Evolutionary conservation across 2,797 vertebrate genomes (phyloP), one percentile per base, ranked within the genome.

Genomic region (Bufotes viridis): DNA sequence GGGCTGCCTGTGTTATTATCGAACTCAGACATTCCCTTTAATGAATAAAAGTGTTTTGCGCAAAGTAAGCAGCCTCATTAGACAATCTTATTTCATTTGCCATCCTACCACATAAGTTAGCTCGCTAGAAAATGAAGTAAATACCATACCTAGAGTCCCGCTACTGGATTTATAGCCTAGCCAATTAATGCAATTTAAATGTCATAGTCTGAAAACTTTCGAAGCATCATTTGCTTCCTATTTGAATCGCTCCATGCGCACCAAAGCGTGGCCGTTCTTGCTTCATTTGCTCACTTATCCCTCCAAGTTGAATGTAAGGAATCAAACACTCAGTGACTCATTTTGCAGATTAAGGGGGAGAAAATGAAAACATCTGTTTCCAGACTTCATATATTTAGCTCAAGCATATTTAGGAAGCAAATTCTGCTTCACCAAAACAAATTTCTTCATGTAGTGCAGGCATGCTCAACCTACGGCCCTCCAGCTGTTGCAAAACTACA

Each of bases 281-380:
- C 87, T 84, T 88, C 81, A 88, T 88, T 88, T 88, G 51, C 87
- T 88, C 51, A 49, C 81, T 88, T 83, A 78, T 83, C 58, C 61
- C 74, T 88, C 3, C 61, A 34, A 88, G 51, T 76, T 57, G 60
- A 79, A 88, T 70, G 81, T 88, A 88, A 88, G 61, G 72, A 88
- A 76, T 65, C 80, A 82, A 82, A 83, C 69, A 78, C 65, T 29
- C 81, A 70, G 61, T 78, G 87, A 83, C 81, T 88, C 87, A 88
- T 84, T 84, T 82, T 61, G 65, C 69, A 87, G 86, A 87, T 87
- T 87, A 87, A 87, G 65, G 29, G 61, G 34, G 53, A 87, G 78
- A 87, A 87, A 87, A 81, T 81, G 78, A 87, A 82, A 87, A 87
- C 86, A 82, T 87, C 86, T 87, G 86, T 87, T 87, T 82, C 42